Conservation (phyloP, 1,140 invertebrate genomes). For the Aporrectodea caliginosa region DNA sequence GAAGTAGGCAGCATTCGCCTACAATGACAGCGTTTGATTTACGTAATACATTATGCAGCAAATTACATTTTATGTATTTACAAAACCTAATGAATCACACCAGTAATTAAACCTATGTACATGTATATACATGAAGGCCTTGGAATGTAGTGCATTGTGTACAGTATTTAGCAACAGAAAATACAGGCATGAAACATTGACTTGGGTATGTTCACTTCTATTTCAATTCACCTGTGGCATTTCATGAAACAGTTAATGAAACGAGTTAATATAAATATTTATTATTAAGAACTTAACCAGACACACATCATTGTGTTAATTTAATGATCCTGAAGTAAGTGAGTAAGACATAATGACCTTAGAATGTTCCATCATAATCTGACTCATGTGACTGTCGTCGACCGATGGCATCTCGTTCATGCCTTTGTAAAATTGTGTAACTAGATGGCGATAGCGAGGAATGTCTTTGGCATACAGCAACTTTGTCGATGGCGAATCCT, state of each 20-base stretch:
- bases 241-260: background rate
- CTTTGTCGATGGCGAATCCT: slow-evolving; percentile 56
- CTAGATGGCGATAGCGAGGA: slow-evolving; percentile 48
- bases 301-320: background rate
- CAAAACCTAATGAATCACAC: background rate
- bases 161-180: background rate
- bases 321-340: background rate
- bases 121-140: background rate
- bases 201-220: background rate
- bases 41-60: no score
- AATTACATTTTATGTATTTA: no score
- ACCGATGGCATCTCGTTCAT: slow-evolving; percentile 81
- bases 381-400: slow-evolving; percentile 98
- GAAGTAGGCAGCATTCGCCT: background rate
- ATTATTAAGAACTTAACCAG: no score
- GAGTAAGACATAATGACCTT: slow-evolving; percentile 60
- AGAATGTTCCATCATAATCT: slow-evolving; percentile 95
- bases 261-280: background rate
- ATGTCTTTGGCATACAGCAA: slow-evolving; percentile 56
- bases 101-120: background rate
- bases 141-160: background rate
- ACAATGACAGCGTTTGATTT: background rate
- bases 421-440: slow-evolving; percentile 59
- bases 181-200: background rate
- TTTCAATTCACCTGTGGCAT: background rate